A percentile compares a stretch with the other conserved stretches of the same genome.
phyloP scores from a whole-genome alignment of 2,113 vertebrate genomes.

The Baryphthengus martii region DNA sequence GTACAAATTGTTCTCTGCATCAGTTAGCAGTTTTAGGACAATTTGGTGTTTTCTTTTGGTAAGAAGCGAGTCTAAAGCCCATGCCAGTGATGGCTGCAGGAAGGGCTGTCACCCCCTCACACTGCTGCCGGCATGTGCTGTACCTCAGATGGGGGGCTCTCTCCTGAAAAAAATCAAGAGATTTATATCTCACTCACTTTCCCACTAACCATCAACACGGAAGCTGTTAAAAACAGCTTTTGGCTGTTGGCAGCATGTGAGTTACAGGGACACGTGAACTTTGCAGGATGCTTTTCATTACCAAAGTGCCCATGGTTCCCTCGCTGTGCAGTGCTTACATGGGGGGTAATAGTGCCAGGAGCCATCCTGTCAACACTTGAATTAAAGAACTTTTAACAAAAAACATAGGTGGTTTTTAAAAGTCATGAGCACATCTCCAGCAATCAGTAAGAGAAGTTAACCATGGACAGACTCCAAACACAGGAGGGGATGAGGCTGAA shows the following conservation, averaged over 20 bases:
- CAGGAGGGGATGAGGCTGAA: background rate
- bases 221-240: too few species aligned
- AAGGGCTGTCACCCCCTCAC: background rate
- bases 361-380: background rate
- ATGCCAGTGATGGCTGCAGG: background rate
- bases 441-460: background rate
- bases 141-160: too few species aligned
- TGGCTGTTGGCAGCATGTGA: background rate
- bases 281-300: background rate
- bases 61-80: background rate
- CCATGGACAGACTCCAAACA: background rate
- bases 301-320: background rate
- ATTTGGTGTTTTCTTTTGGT: background rate
- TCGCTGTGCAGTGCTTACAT: background rate
- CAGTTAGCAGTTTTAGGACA: background rate
- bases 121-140: background rate
- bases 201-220: accelerated
- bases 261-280: background rate
- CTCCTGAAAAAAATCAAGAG: background rate
- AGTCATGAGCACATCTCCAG: background rate
- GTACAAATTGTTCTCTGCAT: accelerated
- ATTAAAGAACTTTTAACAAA: background rate
- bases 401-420: background rate
- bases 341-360: background rate
- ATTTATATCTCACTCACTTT: background rate